phyloP scores from a whole-genome alignment of 2,113 vertebrate genomes.

The Carassius carassius region DNA sequence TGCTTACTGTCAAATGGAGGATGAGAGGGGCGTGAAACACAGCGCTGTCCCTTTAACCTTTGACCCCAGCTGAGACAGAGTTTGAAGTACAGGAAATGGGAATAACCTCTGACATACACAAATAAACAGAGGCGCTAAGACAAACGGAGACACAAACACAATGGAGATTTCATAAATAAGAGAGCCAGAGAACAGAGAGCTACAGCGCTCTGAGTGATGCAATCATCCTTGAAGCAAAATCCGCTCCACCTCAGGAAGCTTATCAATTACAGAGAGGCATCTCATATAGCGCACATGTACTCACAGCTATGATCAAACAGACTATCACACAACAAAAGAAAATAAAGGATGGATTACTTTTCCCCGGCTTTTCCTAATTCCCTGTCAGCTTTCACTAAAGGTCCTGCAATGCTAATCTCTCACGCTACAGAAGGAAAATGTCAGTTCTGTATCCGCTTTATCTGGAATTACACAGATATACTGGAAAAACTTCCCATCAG shows the following conservation, averaged over 20 bases:
- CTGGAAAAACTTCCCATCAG: constrained; percentile 75
- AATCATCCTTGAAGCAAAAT: constrained; percentile 50
- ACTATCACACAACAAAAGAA: constrained; percentile 57
- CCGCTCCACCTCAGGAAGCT: constrained; percentile 53
- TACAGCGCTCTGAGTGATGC: constrained; percentile 52
- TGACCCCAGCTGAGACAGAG: constrained; percentile 59
- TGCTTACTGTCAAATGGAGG: constrained; percentile 58
- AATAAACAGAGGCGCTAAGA: constrained; percentile 17
- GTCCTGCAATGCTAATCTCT: constrained; percentile 79
- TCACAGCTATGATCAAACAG: constrained; percentile 57
- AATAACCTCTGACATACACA: constrained; percentile 66
- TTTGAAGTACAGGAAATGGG: constrained; percentile 58
- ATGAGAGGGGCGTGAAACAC: constrained; percentile 50
- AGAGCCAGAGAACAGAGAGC: constrained; percentile 27
- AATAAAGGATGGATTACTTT: constrained; percentile 81
- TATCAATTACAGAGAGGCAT: constrained; percentile 60
- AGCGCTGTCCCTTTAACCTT: constrained; percentile 68
- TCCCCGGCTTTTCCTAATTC: constrained; percentile 79
- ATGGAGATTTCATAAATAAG: constrained; percentile 20
- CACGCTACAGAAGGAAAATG: constrained; percentile 77
- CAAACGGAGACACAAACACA: constrained; percentile 23
- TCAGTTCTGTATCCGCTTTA: constrained; percentile 81
- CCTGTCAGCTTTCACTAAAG: constrained; percentile 81
- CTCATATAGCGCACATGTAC: constrained; percentile 55
- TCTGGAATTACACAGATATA: constrained; percentile 77